phyloP scores from a whole-genome alignment of 2,797 vertebrate genomes.

The Geotrypetes seraphini region DNA sequence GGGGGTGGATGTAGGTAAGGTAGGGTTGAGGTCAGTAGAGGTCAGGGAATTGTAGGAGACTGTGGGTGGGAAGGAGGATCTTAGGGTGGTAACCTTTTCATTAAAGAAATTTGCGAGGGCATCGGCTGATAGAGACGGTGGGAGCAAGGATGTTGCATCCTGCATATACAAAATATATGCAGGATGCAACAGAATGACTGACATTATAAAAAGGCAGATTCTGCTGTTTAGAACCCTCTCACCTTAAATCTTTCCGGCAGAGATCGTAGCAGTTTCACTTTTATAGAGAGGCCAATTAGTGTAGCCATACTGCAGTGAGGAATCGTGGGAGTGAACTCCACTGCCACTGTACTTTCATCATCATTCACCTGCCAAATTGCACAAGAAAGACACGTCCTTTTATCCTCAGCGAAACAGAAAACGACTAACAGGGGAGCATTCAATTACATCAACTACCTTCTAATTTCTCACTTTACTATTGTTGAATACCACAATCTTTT shows the following conservation, averaged over 20 bases:
- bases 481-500: fast-evolving
- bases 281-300: conserved; percentile 84
- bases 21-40: too few species aligned
- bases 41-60: too few species aligned
- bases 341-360: conserved; percentile 50
- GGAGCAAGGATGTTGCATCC: too few species aligned
- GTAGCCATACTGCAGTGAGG: conserved; percentile 95
- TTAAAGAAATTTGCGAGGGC: too few species aligned
- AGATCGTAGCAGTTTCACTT: conserved; percentile 81
- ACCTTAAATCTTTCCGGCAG: conserved; percentile 83
- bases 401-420: background rate
- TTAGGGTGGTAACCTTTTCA: too few species aligned
- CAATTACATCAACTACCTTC: background rate
- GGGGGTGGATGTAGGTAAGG: too few species aligned
- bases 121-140: too few species aligned
- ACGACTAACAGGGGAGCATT: background rate
- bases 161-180: too few species aligned
- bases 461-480: background rate
- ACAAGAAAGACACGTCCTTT: background rate
- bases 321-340: conserved; percentile 86
- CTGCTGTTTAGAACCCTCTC: too few species aligned
- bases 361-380: conserved; percentile 63
- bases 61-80: too few species aligned
- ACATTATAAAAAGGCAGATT: too few species aligned
- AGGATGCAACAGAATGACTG: too few species aligned